These are phyloP conservation scores for Hippocampus abdominalis DNA, from an alignment of 2,113 vertebrate genomes.

Conservation along the genomic window DNA sequence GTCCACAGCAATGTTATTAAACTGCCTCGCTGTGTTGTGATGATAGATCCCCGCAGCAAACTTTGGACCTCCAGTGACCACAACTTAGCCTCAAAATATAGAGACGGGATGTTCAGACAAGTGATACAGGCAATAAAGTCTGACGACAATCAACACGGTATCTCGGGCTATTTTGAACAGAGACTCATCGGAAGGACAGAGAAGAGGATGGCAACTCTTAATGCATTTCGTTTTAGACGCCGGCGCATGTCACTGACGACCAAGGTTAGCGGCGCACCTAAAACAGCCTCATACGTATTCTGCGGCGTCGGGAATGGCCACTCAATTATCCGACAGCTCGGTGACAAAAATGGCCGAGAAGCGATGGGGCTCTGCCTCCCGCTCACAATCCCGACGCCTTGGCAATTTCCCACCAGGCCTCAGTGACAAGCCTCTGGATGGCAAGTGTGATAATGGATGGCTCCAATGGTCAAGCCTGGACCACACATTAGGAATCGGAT, in stretches of 20 bases:
- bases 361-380: slow-evolving; percentile 45
- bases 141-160: slow-evolving; percentile 36
- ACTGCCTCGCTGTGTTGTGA: slow-evolving; percentile 68
- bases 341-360: slow-evolving; percentile 50
- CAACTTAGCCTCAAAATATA: slow-evolving; percentile 59
- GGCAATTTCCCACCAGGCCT: slow-evolving; percentile 62
- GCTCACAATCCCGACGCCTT: slow-evolving; percentile 54
- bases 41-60: slow-evolving; percentile 65
- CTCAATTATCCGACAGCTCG: slow-evolving; percentile 53
- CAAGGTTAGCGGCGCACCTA: slow-evolving; percentile 10
- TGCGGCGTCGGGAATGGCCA: slow-evolving; percentile 13
- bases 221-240: slow-evolving; percentile 8
- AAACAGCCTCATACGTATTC: slow-evolving; percentile 39
- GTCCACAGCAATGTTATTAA: slow-evolving; percentile 64
- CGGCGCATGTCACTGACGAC: slow-evolving; percentile 1
- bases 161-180: slow-evolving; percentile 20
- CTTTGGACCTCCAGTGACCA: slow-evolving; percentile 41
- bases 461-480: slow-evolving; percentile 70
- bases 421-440: slow-evolving; percentile 62
- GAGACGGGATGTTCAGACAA: slow-evolving; percentile 55
- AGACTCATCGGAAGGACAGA: slow-evolving; percentile 9
- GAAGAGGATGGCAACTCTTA: background rate
- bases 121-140: slow-evolving; percentile 44
- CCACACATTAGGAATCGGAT: slow-evolving; percentile 69
- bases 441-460: slow-evolving; percentile 65